Base-by-base conservation (phyloP, 2,888 invertebrate species). In the Parnassius apollo region DNA sequence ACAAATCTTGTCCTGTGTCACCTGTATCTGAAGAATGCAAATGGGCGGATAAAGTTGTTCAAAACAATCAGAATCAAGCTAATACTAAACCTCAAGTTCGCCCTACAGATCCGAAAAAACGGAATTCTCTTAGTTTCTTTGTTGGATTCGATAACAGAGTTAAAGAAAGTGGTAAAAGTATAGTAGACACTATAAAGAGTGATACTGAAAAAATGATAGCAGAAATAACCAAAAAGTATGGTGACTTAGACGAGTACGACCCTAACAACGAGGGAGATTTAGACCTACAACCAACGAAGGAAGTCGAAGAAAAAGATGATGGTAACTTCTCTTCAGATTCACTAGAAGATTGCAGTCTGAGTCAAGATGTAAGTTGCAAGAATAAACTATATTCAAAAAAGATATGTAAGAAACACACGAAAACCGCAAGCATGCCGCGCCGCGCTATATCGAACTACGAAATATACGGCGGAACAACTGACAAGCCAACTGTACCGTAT, bases 241-340 rank as follows among this genome's bases (percentile, higher is more conserved):
- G 94, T 0, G 94, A 94, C 82, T 83, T 94, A 52, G 93, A 94
- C 68, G 91, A 92, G 56, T 91, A 83, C 65, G 86, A 85, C 68
- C 83, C 86, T 13, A 79, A 81, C 13, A 71, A 72, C 8, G 75
- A 73, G 10, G 71, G 69, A 46, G 88, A 90, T 68, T 75, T 89
- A 62, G 91, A 91, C 68, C 68, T 89, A 42, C 83, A 88, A 68
- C 91, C 90, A 0, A 83, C 86, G 3, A 89, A 83, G 71, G 86
- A 88, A 67, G 71, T 76, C 0, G 79, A 78, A 54, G 80, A 81
- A 54, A 90, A 91, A 63, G 95, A 94, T 0, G 95, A 95, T 53
- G 95, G 94, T 0, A 95, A 95, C 73, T 96, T 96, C 72, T 96
- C 96, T 57, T 96, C 96, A 0, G 96, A 96, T 84, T 96, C 96